Evolutionary conservation across 2,888 invertebrate genomes (phyloP), one percentile per base, ranked within the genome.

Genomic region (Thecophora atra): DNA sequence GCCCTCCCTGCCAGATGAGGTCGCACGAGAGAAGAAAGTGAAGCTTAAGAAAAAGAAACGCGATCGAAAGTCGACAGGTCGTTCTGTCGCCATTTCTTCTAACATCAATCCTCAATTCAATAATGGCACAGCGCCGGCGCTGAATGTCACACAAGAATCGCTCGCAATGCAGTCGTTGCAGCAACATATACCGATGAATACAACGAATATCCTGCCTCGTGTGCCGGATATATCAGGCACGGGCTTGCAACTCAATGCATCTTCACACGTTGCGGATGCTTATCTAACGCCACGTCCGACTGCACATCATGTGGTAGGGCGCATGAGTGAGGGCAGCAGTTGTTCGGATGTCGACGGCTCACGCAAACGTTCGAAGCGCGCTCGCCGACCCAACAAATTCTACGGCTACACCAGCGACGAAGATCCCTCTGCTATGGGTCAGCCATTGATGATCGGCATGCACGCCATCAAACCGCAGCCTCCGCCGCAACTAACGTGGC

Each of bases 331-430:
- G 62, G 82, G 86, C 51, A 87, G 86, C 76, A 87, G 88, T 54
- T 88, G 88, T 13, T 88, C 88, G 0, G 90, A 90, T 79, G 87
- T 88, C 6, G 92, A 93, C 79, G 91, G 86, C 21, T 81, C 85
- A 1, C 75, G 87, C 11, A 93, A 91, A 81, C 88, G 94, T 51
- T 95, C 95, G 0, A 94, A 95, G 85, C 89, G 95, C 73, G 89
- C 93, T 79, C 87, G 95, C 54, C 91, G 94, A 37, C 95, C 94
- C 0, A 95, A 95, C 81, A 93, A 92, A 81, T 95, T 95, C 83
- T 95, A 95, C 82, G 95, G 95, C 0, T 95, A 95, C 83, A 93
- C 94, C 0, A 94, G 94, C 83, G 95, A 94, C 78, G 95, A 95
- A 79, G 95, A 95, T 75, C 88, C 70, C 21, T 63, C 70, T 21